A percentile compares a stretch with the other conserved stretches of the same genome.
phyloP scores from a whole-genome alignment of 2,797 vertebrate species.

The Erethizon dorsatum region DNA sequence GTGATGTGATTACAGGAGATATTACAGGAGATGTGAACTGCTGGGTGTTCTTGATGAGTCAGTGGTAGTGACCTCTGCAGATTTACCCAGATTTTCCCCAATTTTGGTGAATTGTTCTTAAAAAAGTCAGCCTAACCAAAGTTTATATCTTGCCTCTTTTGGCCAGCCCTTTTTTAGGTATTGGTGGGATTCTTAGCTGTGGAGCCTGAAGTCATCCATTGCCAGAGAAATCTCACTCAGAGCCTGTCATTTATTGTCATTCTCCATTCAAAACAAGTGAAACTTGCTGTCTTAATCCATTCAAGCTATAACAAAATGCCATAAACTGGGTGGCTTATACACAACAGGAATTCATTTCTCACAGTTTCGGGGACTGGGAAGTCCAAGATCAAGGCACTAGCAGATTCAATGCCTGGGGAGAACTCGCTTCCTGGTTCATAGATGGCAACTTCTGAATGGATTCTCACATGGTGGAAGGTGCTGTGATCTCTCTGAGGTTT shows the following conservation, averaged over 20 bases:
- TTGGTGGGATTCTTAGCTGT: not conserved
- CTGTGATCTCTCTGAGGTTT: not conserved
- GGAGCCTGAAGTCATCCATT: not conserved
- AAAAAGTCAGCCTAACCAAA: not conserved
- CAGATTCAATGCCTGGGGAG: not conserved
- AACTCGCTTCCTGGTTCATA: not conserved
- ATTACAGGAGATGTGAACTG: no score
- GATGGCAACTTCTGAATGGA: not conserved
- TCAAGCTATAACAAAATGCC: not conserved
- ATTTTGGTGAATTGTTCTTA: slow-evolving; percentile 24
- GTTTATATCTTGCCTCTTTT: not conserved
- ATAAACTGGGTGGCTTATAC: not conserved
- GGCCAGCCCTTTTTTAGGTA: not conserved
- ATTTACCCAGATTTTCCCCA: not conserved
- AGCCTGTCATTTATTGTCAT: not conserved
- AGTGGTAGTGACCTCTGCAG: not conserved
- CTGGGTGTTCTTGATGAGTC: slow-evolving; percentile 1
- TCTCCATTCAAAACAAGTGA: slow-evolving; percentile 7
- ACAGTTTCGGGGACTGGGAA: not conserved
- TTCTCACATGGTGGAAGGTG: not conserved
- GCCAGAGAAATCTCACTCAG: not conserved
- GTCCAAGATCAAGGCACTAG: not conserved
- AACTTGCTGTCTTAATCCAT: not conserved
- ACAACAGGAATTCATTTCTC: not conserved
- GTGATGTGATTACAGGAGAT: not conserved